Conservation (phyloP, 2,888 invertebrate genomes). For the Aricia artaxerxes region DNA sequence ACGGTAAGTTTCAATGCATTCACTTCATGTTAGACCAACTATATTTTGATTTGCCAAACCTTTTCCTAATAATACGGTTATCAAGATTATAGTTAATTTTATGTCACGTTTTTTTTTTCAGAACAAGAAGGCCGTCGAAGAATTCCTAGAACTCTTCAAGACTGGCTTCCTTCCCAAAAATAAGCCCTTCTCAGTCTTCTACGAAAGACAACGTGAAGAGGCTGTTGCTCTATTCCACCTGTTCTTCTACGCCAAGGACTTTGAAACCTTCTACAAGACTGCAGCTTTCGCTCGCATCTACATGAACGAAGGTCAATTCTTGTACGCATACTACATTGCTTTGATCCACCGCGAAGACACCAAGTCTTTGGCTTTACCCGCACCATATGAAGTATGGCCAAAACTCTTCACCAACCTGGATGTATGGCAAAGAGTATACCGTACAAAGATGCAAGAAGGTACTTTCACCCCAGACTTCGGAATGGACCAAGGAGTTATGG, state of each 20-base stretch:
- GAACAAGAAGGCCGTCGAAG: constrained; percentile 67
- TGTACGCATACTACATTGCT: constrained; percentile 82
- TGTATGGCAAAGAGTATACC: constrained; percentile 68
- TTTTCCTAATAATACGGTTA: background rate
- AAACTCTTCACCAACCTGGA: constrained; percentile 83
- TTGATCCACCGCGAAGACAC: constrained; percentile 81
- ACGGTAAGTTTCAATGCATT: constrained; percentile 50
- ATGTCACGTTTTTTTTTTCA: constrained; percentile 46
- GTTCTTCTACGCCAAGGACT: constrained; percentile 82
- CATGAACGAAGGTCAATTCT: constrained; percentile 82
- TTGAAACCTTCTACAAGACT: constrained; percentile 80
- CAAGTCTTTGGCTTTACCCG: constrained; percentile 80
- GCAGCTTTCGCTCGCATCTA: constrained; percentile 79
- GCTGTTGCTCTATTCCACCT: constrained; percentile 77
- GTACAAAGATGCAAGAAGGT: constrained; percentile 66
- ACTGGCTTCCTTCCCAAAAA: constrained; percentile 72
- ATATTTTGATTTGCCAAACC: background rate
- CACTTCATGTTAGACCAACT: background rate
- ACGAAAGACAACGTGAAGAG: constrained; percentile 68
- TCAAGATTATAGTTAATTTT: no score
- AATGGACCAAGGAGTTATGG: constrained; percentile 63
- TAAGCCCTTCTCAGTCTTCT: constrained; percentile 75
- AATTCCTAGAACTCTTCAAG: constrained; percentile 65
- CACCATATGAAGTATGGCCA: constrained; percentile 85
- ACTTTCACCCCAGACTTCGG: constrained; percentile 54